These are phyloP conservation scores for Quiscalus mexicanus DNA, from an alignment of 2,113 vertebrate species.

Conservation along the genomic window DNA sequence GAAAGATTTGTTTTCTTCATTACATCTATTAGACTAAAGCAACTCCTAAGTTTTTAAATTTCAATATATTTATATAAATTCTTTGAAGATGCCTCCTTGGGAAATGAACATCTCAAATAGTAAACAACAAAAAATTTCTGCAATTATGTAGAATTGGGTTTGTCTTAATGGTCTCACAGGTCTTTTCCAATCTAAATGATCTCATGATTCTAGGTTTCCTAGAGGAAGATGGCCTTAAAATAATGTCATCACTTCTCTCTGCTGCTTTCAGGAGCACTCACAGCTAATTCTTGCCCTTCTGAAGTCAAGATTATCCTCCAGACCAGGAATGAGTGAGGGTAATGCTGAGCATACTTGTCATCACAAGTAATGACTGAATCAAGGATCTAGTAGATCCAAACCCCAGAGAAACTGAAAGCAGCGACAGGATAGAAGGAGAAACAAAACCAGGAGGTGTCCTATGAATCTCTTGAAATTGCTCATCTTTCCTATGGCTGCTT, in stretches of 20 bases:
- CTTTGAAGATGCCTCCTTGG: neutral
- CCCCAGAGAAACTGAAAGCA: neutral
- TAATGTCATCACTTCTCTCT: neutral
- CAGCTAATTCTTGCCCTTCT: neutral
- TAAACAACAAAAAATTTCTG: neutral
- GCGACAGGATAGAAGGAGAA: neutral
- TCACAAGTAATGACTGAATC: neutral
- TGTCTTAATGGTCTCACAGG: neutral
- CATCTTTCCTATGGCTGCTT: neutral
- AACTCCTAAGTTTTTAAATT: neutral
- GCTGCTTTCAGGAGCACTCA: neutral
- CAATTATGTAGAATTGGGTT: neutral
- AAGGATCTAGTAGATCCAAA: neutral
- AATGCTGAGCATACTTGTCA: neutral
- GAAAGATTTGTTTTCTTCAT: neutral
- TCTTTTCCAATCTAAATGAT: neutral
- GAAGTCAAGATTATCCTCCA: neutral
- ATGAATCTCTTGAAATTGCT: neutral
- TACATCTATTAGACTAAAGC: neutral
- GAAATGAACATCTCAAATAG: neutral
- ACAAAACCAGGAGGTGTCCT: neutral
- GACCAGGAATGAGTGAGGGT: neutral
- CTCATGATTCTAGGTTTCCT: neutral
- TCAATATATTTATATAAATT: neutral
- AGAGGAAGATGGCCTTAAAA: neutral